phyloP scores from a whole-genome alignment of 2,113 vertebrate species.

The Meriones unguiculatus region DNA sequence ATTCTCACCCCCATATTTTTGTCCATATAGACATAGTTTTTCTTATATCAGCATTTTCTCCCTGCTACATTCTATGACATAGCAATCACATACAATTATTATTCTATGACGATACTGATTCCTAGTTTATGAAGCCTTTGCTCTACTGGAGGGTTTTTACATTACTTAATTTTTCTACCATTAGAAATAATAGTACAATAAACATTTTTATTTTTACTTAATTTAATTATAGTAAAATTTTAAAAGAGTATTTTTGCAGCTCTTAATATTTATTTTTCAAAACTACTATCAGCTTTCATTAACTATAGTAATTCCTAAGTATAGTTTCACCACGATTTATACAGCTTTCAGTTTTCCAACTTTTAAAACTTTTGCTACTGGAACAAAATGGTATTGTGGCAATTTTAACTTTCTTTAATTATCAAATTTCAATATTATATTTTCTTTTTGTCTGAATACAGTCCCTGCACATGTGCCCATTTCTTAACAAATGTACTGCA shows the following conservation, averaged over 20 bases:
- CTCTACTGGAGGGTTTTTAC: not conserved
- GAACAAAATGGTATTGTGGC: not conserved
- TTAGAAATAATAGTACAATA: not conserved
- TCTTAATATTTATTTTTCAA: not conserved
- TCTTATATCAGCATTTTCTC: slow-evolving; percentile 44
- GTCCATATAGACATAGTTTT: not conserved
- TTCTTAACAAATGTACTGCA: not conserved
- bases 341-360: not conserved
- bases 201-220: not conserved
- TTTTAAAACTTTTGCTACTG: not conserved
- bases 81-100: not conserved
- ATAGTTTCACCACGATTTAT: not conserved
- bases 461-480: not conserved
- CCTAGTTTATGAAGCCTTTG: not conserved
- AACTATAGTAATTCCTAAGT: not conserved
- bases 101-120: not conserved
- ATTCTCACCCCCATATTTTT: not conserved
- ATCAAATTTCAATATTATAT: not conserved
- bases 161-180: slow-evolving; percentile 27
- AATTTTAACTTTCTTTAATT: not conserved
- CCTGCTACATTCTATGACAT: not conserved
- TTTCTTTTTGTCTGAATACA: not conserved
- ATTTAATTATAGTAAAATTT: slow-evolving; percentile 5
- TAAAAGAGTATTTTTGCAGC: not conserved
- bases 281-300: not conserved